These are phyloP conservation scores for Cyrtonyx montezumae DNA, from an alignment of 2,113 vertebrate genomes.

Conservation along the genomic window DNA sequence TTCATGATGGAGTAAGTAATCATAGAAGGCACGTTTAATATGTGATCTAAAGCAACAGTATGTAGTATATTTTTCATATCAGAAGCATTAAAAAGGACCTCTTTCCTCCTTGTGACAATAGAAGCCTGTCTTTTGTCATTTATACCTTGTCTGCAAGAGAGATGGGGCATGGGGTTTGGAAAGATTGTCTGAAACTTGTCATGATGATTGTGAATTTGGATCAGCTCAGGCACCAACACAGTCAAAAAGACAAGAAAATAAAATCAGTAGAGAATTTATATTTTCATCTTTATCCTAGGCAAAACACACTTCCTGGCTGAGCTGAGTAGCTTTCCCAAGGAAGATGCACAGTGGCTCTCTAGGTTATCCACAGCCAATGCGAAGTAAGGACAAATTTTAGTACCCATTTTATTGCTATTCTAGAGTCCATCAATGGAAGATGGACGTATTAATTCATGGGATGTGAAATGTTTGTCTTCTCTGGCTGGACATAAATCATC, in stretches of 20 bases:
- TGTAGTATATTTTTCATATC: slow-evolving; percentile 9
- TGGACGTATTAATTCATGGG: background rate
- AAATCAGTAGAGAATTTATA: background rate
- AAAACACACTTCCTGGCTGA: background rate
- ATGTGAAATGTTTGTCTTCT: background rate
- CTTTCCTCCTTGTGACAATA: background rate
- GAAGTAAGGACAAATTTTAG: background rate
- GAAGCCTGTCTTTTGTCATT: background rate
- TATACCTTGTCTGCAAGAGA: background rate
- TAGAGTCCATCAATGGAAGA: background rate
- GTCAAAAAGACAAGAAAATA: background rate
- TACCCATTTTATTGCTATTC: background rate
- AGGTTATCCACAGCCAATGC: background rate
- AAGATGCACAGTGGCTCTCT: background rate
- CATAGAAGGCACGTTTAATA: slow-evolving; percentile 13
- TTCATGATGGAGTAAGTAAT: background rate
- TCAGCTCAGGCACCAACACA: background rate
- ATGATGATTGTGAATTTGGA: background rate
- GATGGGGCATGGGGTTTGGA: background rate
- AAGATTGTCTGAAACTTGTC: background rate
- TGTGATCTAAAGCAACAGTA: background rate
- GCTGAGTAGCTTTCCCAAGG: background rate
- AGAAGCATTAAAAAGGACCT: background rate
- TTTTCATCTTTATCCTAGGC: background rate
- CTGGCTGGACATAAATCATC: background rate